phyloP scores from a whole-genome alignment of 2,888 invertebrate species.

The Dastarcus helophoroides region DNA sequence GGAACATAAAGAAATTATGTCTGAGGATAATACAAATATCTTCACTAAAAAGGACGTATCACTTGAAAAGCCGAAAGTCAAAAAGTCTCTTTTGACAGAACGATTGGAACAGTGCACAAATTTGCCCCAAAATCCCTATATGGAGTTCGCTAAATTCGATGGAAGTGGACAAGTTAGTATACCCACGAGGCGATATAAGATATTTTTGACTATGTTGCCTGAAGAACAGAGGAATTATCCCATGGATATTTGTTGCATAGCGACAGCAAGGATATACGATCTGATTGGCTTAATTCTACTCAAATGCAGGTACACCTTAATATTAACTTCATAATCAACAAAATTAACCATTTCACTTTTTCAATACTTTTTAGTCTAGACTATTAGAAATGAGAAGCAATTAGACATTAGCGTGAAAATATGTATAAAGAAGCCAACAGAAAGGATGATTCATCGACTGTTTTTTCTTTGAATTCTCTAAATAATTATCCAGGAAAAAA shows the following conservation, averaged over 20 bases:
- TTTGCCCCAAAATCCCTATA: conserved; percentile 74
- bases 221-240: conserved; percentile 75
- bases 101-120: conserved; percentile 66
- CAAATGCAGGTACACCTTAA: conserved; percentile 67
- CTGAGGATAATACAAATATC: conserved; percentile 47
- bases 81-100: conserved; percentile 57
- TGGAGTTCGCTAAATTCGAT: conserved; percentile 85
- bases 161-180: conserved; percentile 73
- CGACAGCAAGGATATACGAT: conserved; percentile 78
- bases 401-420: too few species aligned
- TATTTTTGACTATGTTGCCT: conserved; percentile 81
- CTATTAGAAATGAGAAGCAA: too few species aligned
- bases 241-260: conserved; percentile 66
- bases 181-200: conserved; percentile 73
- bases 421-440: too few species aligned
- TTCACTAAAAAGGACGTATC: conserved; percentile 45
- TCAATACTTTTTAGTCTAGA: too few species aligned
- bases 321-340: too few species aligned
- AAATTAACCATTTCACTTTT: too few species aligned
- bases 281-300: conserved; percentile 88
- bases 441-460: too few species aligned
- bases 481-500: too few species aligned
- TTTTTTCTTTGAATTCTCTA: too few species aligned
- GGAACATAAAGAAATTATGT: conserved; percentile 33
- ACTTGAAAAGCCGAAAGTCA: conserved; percentile 19